These are phyloP conservation scores for Zelleria hepariella DNA, from an alignment of 2,888 invertebrate genomes.

Conservation along the genomic window DNA sequence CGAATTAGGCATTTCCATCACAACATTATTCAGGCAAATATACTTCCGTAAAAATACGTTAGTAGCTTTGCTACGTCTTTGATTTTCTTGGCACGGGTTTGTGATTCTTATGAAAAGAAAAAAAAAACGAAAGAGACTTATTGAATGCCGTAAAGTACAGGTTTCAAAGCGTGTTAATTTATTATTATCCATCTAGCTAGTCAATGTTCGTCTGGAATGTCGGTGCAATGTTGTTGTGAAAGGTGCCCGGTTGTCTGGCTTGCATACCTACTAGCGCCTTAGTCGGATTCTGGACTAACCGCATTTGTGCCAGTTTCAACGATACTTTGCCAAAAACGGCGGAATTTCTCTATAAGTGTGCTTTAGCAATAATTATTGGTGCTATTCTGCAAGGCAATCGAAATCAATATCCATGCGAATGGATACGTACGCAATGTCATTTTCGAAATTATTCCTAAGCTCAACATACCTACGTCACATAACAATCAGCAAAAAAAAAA, in stretches of 20 bases:
- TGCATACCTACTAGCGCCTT: slow-evolving; percentile 11
- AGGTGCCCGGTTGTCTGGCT: slow-evolving; percentile 19
- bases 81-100: too few relatives aligned
- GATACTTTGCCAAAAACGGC: background rate
- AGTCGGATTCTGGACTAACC: slow-evolving; percentile 25
- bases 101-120: too few relatives aligned
- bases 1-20: background rate
- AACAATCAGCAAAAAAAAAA: too few relatives aligned
- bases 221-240: slow-evolving; percentile 35
- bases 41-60: too few relatives aligned
- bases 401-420: too few relatives aligned
- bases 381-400: background rate
- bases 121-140: too few relatives aligned
- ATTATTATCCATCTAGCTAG: too few relatives aligned
- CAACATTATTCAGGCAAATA: background rate
- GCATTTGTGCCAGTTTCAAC: slow-evolving; percentile 16
- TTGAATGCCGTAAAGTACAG: too few relatives aligned
- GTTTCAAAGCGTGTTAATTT: background rate
- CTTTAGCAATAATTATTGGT: background rate
- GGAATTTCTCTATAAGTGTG: background rate
- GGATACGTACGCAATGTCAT: too few relatives aligned
- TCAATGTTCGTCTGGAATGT: slow-evolving; percentile 22
- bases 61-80: too few relatives aligned
- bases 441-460: too few relatives aligned
- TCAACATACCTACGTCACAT: too few relatives aligned